Base-by-base conservation (phyloP, 2,113 vertebrate species). In the Dendropsophus ebraccatus region DNA sequence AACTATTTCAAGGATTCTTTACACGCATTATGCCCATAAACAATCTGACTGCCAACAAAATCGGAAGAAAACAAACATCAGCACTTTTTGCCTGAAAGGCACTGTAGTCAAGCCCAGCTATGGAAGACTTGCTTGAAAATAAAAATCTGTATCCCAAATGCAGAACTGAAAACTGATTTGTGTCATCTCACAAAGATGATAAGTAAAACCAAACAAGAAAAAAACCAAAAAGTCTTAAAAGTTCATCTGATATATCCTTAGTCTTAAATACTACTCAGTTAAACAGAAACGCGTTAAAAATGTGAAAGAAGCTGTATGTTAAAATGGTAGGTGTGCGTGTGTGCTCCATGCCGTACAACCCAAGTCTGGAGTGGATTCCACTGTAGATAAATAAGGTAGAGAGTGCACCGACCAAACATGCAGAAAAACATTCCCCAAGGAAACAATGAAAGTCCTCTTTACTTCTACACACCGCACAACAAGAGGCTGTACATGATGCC, bases 131-230 rank as follows among this genome's bases (percentile, higher is more conserved):
- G 62, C 23, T 85, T 35, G 52, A 47, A 54, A 86, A 28, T 16
- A 73, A 32, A 70, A 72, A 45, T 37, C 23, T 28, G 11, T 69
- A 72, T 56, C 32, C 50, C 19, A 67, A 30, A 86, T 45, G 49
- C 12, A 78, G 19, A 79, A 60, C 25, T 45, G 16, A 25, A 25
- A 60, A 45, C 6, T 2, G 52, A 23, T 81, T 87, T 93, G 83
- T 90, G 88, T 92, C 90, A 93, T 90, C 90, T 93, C 91, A 93
- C 89, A 91, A 92, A 91, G 89, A 92, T 89, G 89, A 92, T 87
- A 74, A 45, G 54, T 54, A 84, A 45, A 49, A 47, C 41, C 25
- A 85, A 50, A 67, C 23, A 19, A 28, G 3, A 19, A 19, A 58
- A 75, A 62, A 70, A 70, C 35, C 35, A 81, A 47, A 19, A 49